Percentiles rank a stretch among this genome's conserved stretches.
Evolutionary conservation across 2,888 invertebrate genomes (phyloP).

Genomic region (Agrenia bidenticulata): DNA sequence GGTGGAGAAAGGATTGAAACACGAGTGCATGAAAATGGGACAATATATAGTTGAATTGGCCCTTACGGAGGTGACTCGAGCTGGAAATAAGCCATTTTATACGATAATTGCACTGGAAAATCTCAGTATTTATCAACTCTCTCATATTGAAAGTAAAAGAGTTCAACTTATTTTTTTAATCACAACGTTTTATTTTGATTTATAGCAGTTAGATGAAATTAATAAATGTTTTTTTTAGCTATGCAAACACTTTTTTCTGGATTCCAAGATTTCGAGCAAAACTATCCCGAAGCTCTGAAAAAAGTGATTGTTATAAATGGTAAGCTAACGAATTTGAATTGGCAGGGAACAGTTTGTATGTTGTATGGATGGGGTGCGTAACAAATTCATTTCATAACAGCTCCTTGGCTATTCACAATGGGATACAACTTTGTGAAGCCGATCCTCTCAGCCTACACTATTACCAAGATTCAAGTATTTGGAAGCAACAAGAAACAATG

Average conservation of each 20-base stretch:
- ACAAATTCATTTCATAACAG: constrained; percentile 13
- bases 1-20: constrained; percentile 28
- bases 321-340: too few species aligned
- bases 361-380: too few species aligned
- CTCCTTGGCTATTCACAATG: constrained; percentile 35
- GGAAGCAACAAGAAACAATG: constrained; percentile 34
- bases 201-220: too few species aligned
- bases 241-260: constrained; percentile 27
- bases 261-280: constrained; percentile 32
- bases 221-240: not conserved
- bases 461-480: constrained; percentile 34
- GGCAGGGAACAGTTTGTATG: not conserved
- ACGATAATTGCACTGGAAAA: constrained; percentile 24
- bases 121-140: constrained; percentile 26
- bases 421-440: constrained; percentile 36
- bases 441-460: constrained; percentile 29
- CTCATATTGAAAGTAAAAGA: constrained; percentile 27
- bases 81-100: constrained; percentile 15
- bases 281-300: constrained; percentile 26
- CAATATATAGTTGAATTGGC: constrained; percentile 23
- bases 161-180: not conserved
- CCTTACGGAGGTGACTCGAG: constrained; percentile 7
- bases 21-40: constrained; percentile 25
- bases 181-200: too few species aligned
- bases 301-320: constrained; percentile 5